Evolutionary conservation across 2,113 vertebrate genomes (phyloP).

Genomic region (Promerops cafer): DNA sequence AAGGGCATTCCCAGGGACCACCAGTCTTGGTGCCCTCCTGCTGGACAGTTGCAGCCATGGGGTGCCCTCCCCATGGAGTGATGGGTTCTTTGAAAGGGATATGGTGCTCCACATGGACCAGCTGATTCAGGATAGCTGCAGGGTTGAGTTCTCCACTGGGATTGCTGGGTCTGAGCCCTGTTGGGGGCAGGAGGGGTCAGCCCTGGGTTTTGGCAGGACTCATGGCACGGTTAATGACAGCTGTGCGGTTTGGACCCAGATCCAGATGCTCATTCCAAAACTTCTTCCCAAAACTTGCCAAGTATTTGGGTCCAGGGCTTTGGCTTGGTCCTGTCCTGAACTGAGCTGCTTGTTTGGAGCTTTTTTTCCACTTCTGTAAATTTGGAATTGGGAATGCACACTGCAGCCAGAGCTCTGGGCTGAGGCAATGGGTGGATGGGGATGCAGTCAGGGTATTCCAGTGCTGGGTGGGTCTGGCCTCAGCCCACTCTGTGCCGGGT

Average conservation of each 20-base stretch:
- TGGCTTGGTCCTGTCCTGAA: not conserved
- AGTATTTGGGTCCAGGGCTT: not conserved
- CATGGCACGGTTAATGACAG: not conserved
- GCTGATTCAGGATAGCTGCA: accelerated
- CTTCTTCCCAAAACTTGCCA: not conserved
- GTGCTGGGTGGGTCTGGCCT: not conserved
- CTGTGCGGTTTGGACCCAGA: not conserved
- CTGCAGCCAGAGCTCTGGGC: not conserved
- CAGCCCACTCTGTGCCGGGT: not conserved
- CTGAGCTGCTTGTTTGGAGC: not conserved
- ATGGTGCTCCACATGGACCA: accelerated
- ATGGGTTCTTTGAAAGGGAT: not conserved
- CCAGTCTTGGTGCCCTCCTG: not conserved
- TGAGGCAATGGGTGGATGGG: not conserved
- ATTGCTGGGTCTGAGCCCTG: not conserved
- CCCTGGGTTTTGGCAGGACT: not conserved
- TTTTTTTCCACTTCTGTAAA: not conserved
- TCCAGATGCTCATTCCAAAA: not conserved
- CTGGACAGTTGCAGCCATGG: not conserved
- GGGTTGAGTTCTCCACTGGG: not conserved
- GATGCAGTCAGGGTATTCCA: not conserved
- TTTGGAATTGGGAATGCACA: not conserved
- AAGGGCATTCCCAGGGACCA: not conserved
- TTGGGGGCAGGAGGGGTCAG: not conserved
- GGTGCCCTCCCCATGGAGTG: accelerated